Evolutionary conservation across 1,140 invertebrate genomes (phyloP).

Genomic region (Drosophila leontia): DNA sequence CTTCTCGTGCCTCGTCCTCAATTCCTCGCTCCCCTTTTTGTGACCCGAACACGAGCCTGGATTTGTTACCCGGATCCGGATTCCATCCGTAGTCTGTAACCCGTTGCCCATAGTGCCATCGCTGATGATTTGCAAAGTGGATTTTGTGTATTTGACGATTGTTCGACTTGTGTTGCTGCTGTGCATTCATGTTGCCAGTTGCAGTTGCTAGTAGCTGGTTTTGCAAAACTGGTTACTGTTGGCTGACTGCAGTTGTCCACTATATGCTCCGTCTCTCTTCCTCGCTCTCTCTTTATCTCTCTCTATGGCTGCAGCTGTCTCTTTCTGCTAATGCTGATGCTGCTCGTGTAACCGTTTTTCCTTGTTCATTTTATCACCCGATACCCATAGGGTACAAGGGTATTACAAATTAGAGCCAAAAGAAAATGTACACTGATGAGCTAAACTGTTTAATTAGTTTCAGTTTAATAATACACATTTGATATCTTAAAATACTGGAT

Average conservation of each 20-base stretch:
- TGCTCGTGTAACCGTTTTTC: constrained; percentile 53
- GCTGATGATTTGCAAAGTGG: constrained; percentile 79
- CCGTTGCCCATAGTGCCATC: constrained; percentile 27
- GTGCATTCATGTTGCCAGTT: constrained; percentile 17
- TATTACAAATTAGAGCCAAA: not conserved
- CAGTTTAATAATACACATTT: too few species aligned
- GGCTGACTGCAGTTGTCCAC: constrained; percentile 41
- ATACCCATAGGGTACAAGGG: not conserved
- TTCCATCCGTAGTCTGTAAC: constrained; percentile 9
- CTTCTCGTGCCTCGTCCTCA: not conserved
- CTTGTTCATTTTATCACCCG: not conserved
- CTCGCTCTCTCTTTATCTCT: not conserved
- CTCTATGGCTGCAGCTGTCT: constrained; percentile 6
- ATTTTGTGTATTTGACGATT: constrained; percentile 82
- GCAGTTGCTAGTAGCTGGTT: constrained; percentile 34
- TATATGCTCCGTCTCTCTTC: not conserved
- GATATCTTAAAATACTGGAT: too few species aligned
- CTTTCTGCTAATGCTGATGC: constrained; percentile 3
- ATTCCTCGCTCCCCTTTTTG: not conserved
- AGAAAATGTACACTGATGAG: too few species aligned
- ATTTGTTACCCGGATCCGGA: constrained; percentile 19
- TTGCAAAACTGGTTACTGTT: constrained; percentile 74
- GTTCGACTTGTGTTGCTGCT: constrained; percentile 64
- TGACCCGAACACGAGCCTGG: constrained; percentile 32
- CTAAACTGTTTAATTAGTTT: too few species aligned